Evolutionary conservation across 2,113 vertebrate genomes (phyloP).

Genomic region (Lepisosteus oculatus): DNA sequence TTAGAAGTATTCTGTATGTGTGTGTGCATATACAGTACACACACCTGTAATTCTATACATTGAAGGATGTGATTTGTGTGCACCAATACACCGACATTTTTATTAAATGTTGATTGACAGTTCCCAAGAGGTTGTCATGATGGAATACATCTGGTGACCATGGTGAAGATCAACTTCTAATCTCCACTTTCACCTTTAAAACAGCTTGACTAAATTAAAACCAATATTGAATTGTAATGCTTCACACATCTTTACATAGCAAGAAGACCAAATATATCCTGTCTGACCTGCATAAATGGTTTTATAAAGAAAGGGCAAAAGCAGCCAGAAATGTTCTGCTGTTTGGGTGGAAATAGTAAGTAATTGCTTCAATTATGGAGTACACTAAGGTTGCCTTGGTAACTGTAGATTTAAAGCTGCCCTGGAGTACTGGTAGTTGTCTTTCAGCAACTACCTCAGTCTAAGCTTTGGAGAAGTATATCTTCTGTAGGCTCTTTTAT

Average conservation of each 20-base stretch:
- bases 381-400: slow-evolving; percentile 48
- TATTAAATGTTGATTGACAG: slow-evolving; percentile 65
- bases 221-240: neutral
- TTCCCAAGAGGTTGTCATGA: slow-evolving; percentile 60
- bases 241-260: slow-evolving; percentile 5
- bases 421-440: neutral
- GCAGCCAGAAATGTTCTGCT: slow-evolving; percentile 18
- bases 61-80: slow-evolving; percentile 42
- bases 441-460: neutral
- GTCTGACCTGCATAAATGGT: slow-evolving; percentile 1
- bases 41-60: slow-evolving; percentile 32
- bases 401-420: slow-evolving; percentile 41
- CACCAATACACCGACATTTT: slow-evolving; percentile 37
- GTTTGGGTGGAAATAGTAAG: slow-evolving; percentile 34
- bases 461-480: neutral
- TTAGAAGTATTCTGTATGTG: too few relatives aligned
- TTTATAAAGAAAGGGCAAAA: slow-evolving; percentile 7
- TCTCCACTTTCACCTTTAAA: slow-evolving; percentile 23
- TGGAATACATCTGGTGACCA: slow-evolving; percentile 57
- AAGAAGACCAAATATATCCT: neutral
- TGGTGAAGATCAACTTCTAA: slow-evolving; percentile 50
- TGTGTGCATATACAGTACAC: neutral
- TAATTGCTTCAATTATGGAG: slow-evolving; percentile 44
- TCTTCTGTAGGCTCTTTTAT: slow-evolving; percentile 9
- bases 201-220: neutral